Base-by-base conservation (phyloP, 92 coral and sea anemone genomes). In the Muricea muricata region DNA sequence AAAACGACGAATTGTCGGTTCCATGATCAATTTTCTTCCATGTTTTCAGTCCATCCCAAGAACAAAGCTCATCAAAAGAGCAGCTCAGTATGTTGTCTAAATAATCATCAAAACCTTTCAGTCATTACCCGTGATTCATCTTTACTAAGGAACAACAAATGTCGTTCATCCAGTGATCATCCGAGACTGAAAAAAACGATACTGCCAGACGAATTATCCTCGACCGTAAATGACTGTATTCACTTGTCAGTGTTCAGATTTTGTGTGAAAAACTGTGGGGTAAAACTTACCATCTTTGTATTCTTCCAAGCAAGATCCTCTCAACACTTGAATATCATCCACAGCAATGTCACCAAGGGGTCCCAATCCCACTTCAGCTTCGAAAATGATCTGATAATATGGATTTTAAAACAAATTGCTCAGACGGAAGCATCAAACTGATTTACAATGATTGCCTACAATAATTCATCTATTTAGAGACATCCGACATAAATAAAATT, bases 291-390 rank as follows among this genome's bases (percentile, higher is more conserved):
- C 78, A 71, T 71, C 56, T 7, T 37, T 3, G 60, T 80, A 55
- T 40, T 69, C 61, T 58, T 48, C 78, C 34, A 35, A 52, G 52
- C 91, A 88, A 6, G 84, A 2, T 32, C 73, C 84, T 24, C 39
- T 63, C 3, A 77, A 8, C 34, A 83, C 55, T 7, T 15, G 65
- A 20, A 84, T 37, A 71, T 88, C 91, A 83, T 88, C 91, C 17
- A 88, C 66, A 17, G 91, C 87, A 32, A 83, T 83, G 33, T 88
- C 88, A 61, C 91, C 91, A 17, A 65, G 37, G 56, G 74, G 69
- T 26, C 80, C 79, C 0, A 42, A 14, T 7, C 88, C 91, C 4
- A 87, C 46, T 7, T 30, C 63, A 13, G 87, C 91, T 71, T 88
- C 84, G 12, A 87, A n/a, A 30, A 87, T 60, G 7, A 87, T 68